Base-by-base conservation (phyloP, 2,888 invertebrate genomes). In the Cephonodes hylas region DNA sequence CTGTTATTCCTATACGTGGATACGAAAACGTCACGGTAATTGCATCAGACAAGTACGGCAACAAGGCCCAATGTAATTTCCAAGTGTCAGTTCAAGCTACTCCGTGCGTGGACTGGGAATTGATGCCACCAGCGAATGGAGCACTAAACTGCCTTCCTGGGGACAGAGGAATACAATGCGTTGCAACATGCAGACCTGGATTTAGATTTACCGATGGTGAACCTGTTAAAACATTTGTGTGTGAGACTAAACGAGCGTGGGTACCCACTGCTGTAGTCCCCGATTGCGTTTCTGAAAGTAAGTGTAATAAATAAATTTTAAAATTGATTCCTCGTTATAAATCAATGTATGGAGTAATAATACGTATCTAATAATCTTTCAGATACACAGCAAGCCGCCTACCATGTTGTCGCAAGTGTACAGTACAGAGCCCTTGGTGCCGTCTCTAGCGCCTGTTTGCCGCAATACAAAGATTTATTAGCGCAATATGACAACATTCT, bases 321-420 rank as follows among this genome's bases (percentile, higher is more conserved):
- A n/a, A 34, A 13, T 34, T 15, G 10, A 59, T 15, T 0, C 3
- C 18, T 18, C 22, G 18, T 15, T 48, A 58, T 58, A 44, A 6
- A 58, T 48, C 15, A 10, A 44, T n/a, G n/a, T 22, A 38, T 56
- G 20, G 42, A 34, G n/a, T 34, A 22, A 44, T 22, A 42, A 42
- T 8, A 53, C 8, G 3, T 66, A 64, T 63, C 63, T 58, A 42
- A 58, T 79, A 74, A 63, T 64, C 38, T 87, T 88, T 63, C 81
- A 95, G 96, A 98, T 85, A 98, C 98, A 15, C 97, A 98, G 82
- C 97, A 98, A 93, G 98, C 98, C n/a, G 96, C 97, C 66, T 98
- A 98, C 75, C 97, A 98, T 75, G 97, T 98, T 0, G 95, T 97
- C 0, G 96, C 98, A 0, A 95, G 96, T 23, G 95, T 98, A 0